Conservation (phyloP, 2,797 vertebrate genomes). For the Sitta carolinensis region DNA sequence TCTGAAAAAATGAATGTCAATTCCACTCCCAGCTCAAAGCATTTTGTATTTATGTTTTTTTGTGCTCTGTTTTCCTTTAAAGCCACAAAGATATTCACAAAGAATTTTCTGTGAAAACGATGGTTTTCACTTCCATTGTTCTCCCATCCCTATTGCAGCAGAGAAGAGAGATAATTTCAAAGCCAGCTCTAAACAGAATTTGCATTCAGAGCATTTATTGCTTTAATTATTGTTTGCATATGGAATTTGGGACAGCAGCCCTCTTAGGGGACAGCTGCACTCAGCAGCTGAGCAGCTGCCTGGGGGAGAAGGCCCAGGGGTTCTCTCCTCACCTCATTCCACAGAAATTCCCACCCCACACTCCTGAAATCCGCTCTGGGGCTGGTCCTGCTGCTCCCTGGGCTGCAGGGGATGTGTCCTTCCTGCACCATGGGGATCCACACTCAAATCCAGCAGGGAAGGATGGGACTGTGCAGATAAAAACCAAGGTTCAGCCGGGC, state of each 20-base stretch:
- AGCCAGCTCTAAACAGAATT: neutral
- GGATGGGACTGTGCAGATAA: accelerated
- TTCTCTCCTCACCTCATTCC: neutral
- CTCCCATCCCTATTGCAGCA: neutral
- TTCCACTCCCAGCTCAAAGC: neutral
- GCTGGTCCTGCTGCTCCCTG: neutral
- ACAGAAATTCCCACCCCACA: neutral
- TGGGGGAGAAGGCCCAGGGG: neutral
- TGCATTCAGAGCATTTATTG: neutral
- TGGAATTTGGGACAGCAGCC: constrained; percentile 5
- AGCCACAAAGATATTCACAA: neutral
- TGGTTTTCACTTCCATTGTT: neutral
- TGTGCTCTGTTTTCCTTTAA: neutral
- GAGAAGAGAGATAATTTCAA: neutral
- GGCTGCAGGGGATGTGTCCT: accelerated
- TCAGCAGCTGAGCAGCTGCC: neutral
- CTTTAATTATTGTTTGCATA: constrained; percentile 47
- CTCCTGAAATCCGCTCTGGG: neutral
- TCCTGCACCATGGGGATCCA: accelerated
- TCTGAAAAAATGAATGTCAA: neutral
- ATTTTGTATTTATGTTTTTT: neutral
- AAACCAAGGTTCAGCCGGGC: neutral
- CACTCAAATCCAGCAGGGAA: accelerated
- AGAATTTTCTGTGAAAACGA: neutral
- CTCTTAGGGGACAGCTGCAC: neutral